Conservation (phyloP, 2,113 vertebrate genomes). For the Misgurnus anguillicaudatus region DNA sequence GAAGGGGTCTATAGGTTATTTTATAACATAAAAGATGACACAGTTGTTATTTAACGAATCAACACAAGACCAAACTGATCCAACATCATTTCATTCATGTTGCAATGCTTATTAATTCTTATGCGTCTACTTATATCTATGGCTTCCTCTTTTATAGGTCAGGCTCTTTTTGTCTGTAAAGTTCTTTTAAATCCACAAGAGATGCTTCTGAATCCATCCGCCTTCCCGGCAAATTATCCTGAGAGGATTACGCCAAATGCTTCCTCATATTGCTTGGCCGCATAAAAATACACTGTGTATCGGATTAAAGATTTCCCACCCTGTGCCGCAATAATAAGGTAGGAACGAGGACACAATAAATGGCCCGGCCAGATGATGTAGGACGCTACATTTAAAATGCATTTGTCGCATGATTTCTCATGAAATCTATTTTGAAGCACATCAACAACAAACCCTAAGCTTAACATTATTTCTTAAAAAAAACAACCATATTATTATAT, state of each 20-base stretch:
- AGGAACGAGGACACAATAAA: slow-evolving; percentile 59
- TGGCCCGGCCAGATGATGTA: slow-evolving; percentile 61
- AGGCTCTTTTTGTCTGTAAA: slow-evolving; percentile 18
- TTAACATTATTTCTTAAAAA: slow-evolving; percentile 59
- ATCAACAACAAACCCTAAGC: slow-evolving; percentile 44
- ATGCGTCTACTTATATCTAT: slow-evolving; percentile 2
- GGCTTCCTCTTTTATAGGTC: slow-evolving; percentile 8
- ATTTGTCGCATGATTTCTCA: slow-evolving; percentile 42
- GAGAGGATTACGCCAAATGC: slow-evolving; percentile 62
- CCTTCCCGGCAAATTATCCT: slow-evolving; percentile 58
- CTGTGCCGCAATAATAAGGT: slow-evolving; percentile 55
- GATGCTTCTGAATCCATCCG: slow-evolving; percentile 51
- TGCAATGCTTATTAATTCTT: neutral
- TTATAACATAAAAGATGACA: no score
- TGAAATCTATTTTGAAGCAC: slow-evolving; percentile 52
- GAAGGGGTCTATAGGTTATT: no score
- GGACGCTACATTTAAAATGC: slow-evolving; percentile 41
- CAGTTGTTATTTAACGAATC: no score
- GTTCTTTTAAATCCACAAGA: slow-evolving; percentile 56
- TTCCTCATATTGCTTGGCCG: slow-evolving; percentile 54
- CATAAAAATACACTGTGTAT: slow-evolving; percentile 66
- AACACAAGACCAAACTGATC: no score
- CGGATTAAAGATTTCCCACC: slow-evolving; percentile 65
- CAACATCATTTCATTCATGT: neutral
- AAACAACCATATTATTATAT: slow-evolving; percentile 28